These are phyloP conservation scores for Phalacrocorax aristotelis DNA, from an alignment of 2,113 vertebrate genomes.

Conservation along the genomic window DNA sequence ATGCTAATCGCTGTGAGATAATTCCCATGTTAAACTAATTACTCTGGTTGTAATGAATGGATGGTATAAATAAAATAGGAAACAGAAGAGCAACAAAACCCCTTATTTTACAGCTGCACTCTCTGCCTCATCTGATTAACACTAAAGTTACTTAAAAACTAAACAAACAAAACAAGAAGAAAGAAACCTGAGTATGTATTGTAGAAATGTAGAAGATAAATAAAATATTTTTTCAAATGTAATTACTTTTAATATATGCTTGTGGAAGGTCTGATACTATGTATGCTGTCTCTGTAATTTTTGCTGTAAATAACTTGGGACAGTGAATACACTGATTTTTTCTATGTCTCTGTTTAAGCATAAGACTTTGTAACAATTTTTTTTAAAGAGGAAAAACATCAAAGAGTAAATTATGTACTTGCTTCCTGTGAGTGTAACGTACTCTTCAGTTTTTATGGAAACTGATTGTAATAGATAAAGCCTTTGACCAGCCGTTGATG, in stretches of 20 bases:
- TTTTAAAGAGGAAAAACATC: constrained; percentile 88
- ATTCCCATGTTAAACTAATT: constrained; percentile 23
- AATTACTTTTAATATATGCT: constrained; percentile 86
- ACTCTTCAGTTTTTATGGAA: constrained; percentile 76
- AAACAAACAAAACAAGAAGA: constrained; percentile 63
- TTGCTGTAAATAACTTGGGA: constrained; percentile 91
- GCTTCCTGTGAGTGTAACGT: constrained; percentile 77
- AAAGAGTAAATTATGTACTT: constrained; percentile 87
- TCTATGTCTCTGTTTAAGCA: constrained; percentile 95
- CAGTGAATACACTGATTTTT: constrained; percentile 91
- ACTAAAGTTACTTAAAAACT: constrained; percentile 55
- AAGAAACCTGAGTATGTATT: constrained; percentile 78
- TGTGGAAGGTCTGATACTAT: constrained; percentile 84
- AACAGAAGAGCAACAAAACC: constrained; percentile 56
- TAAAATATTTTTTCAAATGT: constrained; percentile 85
- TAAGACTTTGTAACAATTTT: constrained; percentile 97
- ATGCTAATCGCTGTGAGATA: not conserved
- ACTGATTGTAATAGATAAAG: constrained; percentile 77
- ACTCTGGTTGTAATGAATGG: not conserved
- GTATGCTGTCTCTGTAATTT: constrained; percentile 86
- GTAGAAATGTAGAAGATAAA: constrained; percentile 85
- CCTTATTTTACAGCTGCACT: constrained; percentile 63
- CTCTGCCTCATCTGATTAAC: constrained; percentile 70
- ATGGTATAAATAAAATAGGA: not conserved
- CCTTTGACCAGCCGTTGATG: constrained; percentile 73